Conservation (phyloP, 2,113 vertebrate species). For the Sylvietta virens region DNA sequence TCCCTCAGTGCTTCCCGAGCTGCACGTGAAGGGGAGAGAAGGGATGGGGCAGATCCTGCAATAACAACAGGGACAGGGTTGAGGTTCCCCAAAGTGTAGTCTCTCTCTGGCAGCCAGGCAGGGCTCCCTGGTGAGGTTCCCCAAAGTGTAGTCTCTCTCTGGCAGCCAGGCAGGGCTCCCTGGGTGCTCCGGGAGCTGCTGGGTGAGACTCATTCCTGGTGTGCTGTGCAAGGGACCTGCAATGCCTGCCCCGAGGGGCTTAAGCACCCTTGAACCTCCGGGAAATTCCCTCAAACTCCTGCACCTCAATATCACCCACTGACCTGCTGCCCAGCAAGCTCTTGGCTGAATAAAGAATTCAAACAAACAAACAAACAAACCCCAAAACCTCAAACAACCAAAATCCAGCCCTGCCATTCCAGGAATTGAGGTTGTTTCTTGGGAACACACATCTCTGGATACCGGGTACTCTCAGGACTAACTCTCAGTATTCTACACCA, state of each 20-base stretch:
- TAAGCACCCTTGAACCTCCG: neutral
- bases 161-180: neutral
- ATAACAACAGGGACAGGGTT: neutral
- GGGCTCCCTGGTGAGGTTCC: neutral
- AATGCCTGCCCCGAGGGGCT: accelerated
- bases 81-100: neutral
- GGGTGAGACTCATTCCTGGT: neutral
- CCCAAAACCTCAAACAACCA: neutral
- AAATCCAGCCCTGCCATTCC: neutral
- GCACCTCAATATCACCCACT: neutral
- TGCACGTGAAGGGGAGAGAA: neutral
- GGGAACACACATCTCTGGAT: neutral
- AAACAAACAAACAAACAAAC: accelerated
- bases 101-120: neutral
- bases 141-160: neutral
- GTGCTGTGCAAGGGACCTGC: neutral
- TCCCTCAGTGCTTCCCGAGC: neutral
- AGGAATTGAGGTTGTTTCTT: neutral
- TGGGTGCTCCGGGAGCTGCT: neutral
- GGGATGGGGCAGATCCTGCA: constrained; percentile 11
- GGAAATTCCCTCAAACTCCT: neutral
- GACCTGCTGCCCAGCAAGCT: neutral
- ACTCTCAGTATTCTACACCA: neutral
- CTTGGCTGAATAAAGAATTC: neutral
- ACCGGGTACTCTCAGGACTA: neutral